Base-by-base conservation (phyloP, 2,113 vertebrate genomes). In the Sturnus vulgaris region DNA sequence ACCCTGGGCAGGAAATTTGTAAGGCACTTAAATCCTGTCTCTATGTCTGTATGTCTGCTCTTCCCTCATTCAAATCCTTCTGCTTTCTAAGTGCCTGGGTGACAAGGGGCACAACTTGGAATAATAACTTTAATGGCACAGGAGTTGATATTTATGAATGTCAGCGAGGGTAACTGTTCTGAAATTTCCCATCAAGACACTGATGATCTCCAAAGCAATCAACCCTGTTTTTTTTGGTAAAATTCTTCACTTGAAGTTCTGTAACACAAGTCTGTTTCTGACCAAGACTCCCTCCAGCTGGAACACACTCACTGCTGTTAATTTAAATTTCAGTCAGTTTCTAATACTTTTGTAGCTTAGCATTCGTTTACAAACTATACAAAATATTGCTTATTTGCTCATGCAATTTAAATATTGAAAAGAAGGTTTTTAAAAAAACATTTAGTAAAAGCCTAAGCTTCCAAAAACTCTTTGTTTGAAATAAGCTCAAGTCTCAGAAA, bases 391-490 rank as follows among this genome's bases (percentile, higher is more conserved):
- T 84, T 81, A 68, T 72, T 81, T 72, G 23, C 69, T 60, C 3
- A 0, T 73, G 59, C 20, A 80, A 77, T 68, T 80, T 69, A 72
- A 85, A 78, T 18, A 86, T 6, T 40, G 22, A 59, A 49, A 44
- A 64, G 30, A 73, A 4, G 1, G 6, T 18, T 42, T 68, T 4
- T 4, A 0, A 16, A 47, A 50, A 71, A 55, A 31, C 0, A 55
- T 18, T 30, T 28, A 24, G 24, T 18, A 81, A 92, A 84, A 70
- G 27, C 24, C 70, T 60, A 81, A 57, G 37, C 24, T 93, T 84
- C 47, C n/a, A 60, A 69, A 90, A 92, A 50, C 27, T 91, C 37
- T 77, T 84, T 68, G 53, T 40, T 77, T 68, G 82, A n/a, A 89
- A 78, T 56, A 73, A 53, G 46, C 21, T 69, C 84, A 81, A 64